A percentile compares a stretch with the other conserved stretches of the same genome.
These are phyloP conservation scores for Arrhamphus sclerolepis DNA, from an alignment of 2,797 vertebrate genomes.

Conservation along the genomic window DNA sequence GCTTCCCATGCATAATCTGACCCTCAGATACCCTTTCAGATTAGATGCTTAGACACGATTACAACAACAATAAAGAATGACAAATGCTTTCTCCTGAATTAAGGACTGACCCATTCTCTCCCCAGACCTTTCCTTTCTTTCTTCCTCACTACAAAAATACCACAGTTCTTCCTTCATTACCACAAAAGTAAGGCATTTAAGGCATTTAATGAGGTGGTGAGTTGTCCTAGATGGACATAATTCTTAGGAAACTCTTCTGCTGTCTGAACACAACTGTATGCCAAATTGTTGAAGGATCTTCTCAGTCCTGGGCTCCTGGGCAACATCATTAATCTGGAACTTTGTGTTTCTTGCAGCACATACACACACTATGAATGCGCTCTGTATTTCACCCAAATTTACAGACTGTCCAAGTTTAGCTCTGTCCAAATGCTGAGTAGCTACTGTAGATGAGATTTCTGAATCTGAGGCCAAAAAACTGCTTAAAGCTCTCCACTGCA, in stretches of 20 bases:
- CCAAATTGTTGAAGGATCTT: slow-evolving; percentile 7
- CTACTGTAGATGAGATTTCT: slow-evolving; percentile 30
- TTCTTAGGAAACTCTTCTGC: neutral
- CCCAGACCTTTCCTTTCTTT: neutral
- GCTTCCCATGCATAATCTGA: too few species aligned
- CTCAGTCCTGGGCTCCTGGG: slow-evolving; percentile 1
- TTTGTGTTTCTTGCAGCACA: slow-evolving; percentile 14
- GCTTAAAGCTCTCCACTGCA: slow-evolving; percentile 48
- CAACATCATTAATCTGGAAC: slow-evolving; percentile 14
- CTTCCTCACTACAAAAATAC: neutral
- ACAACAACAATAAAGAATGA: too few species aligned
- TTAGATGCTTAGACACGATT: too few species aligned
- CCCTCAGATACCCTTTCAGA: too few species aligned
- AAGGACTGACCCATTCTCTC: neutral
- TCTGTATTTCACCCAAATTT: slow-evolving; percentile 31
- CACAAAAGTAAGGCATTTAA: neutral
- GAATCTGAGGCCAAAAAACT: slow-evolving; percentile 49
- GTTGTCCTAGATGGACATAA: slow-evolving; percentile 2
- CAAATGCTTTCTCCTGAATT: too few species aligned
- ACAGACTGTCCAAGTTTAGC: slow-evolving; percentile 27
- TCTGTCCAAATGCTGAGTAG: slow-evolving; percentile 45
- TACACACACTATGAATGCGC: slow-evolving; percentile 4
- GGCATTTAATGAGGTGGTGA: slow-evolving; percentile 2
- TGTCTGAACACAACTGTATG: neutral
- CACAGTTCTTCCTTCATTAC: neutral